A percentile compares a stretch with the other conserved stretches of the same genome.
These are phyloP conservation scores for Diaphora mendica DNA, from an alignment of 2,888 invertebrate genomes.

Conservation along the genomic window DNA sequence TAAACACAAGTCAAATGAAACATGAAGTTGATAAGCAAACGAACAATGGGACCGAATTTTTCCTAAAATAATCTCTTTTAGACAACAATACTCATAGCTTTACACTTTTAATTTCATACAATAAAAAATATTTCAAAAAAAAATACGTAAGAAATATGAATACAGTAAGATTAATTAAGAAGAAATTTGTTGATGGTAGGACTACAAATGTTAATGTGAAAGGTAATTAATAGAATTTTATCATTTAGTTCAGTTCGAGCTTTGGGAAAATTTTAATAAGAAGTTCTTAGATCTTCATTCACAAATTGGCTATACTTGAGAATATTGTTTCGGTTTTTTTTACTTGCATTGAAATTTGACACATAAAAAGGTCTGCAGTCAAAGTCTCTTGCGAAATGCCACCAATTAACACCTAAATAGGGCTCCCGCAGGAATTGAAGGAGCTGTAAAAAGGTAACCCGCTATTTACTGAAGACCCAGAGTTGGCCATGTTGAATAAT, in stretches of 20 bases:
- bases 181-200: neutral
- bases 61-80: neutral
- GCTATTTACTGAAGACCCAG: slow-evolving; percentile 56
- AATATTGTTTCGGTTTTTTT: slow-evolving; percentile 8
- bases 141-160: neutral
- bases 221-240: neutral
- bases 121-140: no score
- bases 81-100: neutral
- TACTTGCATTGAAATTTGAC: slow-evolving; percentile 20
- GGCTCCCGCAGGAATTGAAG: slow-evolving; percentile 50
- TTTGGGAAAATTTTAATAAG: neutral
- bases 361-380: slow-evolving; percentile 38
- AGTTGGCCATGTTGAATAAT: slow-evolving; percentile 60
- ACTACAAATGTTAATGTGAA: neutral
- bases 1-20: neutral
- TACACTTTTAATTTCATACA: no score
- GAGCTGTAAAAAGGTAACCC: slow-evolving; percentile 59
- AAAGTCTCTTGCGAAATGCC: slow-evolving; percentile 50
- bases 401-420: slow-evolving; percentile 60
- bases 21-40: neutral
- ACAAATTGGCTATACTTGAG: neutral
- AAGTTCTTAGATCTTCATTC: neutral
- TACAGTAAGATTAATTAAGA: neutral
- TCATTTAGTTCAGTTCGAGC: neutral
- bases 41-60: neutral